Evolutionary conservation across 1,140 invertebrate genomes (phyloP), one percentile per base, ranked within the genome.

Genomic region (Calliphora vicina): DNA sequence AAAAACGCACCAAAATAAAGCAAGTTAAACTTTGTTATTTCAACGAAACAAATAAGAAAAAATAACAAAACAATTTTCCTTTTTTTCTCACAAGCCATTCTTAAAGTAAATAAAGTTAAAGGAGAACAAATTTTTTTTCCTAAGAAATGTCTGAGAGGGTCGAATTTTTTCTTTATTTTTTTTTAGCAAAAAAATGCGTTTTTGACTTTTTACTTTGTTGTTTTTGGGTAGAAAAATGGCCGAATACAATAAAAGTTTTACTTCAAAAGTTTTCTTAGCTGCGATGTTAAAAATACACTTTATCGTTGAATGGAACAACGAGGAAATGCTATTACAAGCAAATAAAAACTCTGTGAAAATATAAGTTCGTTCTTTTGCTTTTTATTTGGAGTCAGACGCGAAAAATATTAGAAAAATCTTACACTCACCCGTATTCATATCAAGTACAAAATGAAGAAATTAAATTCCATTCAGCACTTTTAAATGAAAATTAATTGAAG

Each of bases 401-500:
- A 20, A 67, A 23, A 67, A 5, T 23, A 1, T 25, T 17, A 67
- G n/a, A 1, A 20, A 67, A 3, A 67, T n/a, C n/a, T n/a, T 8
- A 57, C 45, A 57, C n/a, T 17, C 50, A 57, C 50, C n/a, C n/a
- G 50, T 29, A 12, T 29, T 23, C 23, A 72, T 35, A 29, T 23
- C 43, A 57, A 43, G 29, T 42, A 45, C 29, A 43, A 83, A 80
- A 80, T 72, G 78, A 81, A 45, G 84, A 84, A 84, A 84, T 84
- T 84, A 84, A 84, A 84, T 84, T 84, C 82, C 84, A 81, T 83
- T 84, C 82, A 84, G 84, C 82, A 82, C 82, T 50, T 84, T 84
- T 84, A 83, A 83, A 84, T 84, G 84, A 78, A 84, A 84, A 84
- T 84, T 84, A 84, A 84, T 84, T 84, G 84, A 83, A 84, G 84